These are phyloP conservation scores for Magallana nippona DNA, from an alignment of 2,888 invertebrate species.

Conservation along the genomic window DNA sequence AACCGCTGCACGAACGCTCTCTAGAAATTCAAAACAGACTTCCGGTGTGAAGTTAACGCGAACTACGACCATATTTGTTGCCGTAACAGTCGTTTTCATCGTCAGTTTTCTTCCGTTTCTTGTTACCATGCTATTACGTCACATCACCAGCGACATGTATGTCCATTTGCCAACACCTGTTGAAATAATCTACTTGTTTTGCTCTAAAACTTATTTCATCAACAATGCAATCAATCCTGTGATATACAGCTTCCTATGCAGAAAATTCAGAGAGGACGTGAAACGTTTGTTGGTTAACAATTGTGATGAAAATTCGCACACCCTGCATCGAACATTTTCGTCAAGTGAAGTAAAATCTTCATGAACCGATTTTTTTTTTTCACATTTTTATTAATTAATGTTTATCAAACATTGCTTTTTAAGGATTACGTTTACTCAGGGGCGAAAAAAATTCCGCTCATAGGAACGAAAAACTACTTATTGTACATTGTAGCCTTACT, in stretches of 20 bases:
- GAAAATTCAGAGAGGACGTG: conserved; percentile 2
- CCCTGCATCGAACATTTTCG: too few species aligned
- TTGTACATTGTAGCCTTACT: too few species aligned
- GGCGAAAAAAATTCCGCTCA: too few species aligned
- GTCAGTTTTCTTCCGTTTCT: conserved; percentile 4
- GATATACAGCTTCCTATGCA: neutral
- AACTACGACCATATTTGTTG: neutral
- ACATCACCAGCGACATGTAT: neutral
- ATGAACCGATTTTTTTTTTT: too few species aligned
- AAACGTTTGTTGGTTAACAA: neutral
- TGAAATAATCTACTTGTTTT: neutral
- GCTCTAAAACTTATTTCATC: conserved; percentile 5
- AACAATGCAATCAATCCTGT: neutral
- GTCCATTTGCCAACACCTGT: neutral
- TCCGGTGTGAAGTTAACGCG: neutral
- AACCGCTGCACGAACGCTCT: too few species aligned
- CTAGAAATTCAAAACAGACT: neutral
- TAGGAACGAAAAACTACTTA: too few species aligned
- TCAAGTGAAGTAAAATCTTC: too few species aligned
- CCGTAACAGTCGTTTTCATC: neutral
- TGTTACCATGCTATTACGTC: neutral
- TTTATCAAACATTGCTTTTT: too few species aligned
- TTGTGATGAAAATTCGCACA: neutral
- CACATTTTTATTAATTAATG: too few species aligned
- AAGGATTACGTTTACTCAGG: too few species aligned